These are phyloP conservation scores for Paramormyrops kingsleyae DNA, from an alignment of 2,113 vertebrate species.

Conservation along the genomic window DNA sequence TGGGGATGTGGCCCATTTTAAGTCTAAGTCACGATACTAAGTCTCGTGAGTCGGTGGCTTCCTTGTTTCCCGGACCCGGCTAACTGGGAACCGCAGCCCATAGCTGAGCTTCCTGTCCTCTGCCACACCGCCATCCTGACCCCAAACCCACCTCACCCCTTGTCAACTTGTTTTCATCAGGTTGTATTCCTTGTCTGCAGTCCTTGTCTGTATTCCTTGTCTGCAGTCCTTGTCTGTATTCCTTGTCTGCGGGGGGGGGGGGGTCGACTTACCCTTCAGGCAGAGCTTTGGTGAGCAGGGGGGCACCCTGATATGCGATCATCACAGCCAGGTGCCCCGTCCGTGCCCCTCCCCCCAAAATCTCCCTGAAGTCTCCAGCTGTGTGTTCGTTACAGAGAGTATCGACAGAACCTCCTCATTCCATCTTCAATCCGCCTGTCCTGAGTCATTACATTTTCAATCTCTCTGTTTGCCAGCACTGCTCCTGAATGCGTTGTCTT, in stretches of 20 bases:
- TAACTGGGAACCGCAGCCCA: background rate
- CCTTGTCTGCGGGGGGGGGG: background rate
- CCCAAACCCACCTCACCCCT: background rate
- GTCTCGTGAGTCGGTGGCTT: background rate
- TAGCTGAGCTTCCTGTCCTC: constrained; percentile 8
- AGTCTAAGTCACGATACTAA: background rate
- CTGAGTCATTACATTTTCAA: constrained; percentile 57
- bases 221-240: too few relatives aligned
- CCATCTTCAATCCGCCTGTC: constrained; percentile 56
- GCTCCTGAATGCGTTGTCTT: constrained; percentile 60
- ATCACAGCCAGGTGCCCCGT: constrained; percentile 3
- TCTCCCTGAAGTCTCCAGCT: constrained; percentile 54
- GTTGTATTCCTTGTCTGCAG: constrained; percentile 1
- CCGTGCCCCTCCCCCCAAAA: background rate
- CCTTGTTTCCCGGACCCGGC: background rate
- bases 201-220: too few relatives aligned
- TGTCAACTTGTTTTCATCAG: constrained; percentile 15
- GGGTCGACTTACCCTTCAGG: background rate
- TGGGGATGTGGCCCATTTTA: background rate
- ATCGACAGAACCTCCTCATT: constrained; percentile 65
- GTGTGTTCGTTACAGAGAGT: constrained; percentile 60
- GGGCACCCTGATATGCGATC: constrained; percentile 8
- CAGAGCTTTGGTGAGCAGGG: background rate
- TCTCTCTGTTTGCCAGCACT: constrained; percentile 46
- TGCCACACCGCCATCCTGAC: background rate